phyloP scores from a whole-genome alignment of 2,888 invertebrate species.

The Drosophila robusta region DNA sequence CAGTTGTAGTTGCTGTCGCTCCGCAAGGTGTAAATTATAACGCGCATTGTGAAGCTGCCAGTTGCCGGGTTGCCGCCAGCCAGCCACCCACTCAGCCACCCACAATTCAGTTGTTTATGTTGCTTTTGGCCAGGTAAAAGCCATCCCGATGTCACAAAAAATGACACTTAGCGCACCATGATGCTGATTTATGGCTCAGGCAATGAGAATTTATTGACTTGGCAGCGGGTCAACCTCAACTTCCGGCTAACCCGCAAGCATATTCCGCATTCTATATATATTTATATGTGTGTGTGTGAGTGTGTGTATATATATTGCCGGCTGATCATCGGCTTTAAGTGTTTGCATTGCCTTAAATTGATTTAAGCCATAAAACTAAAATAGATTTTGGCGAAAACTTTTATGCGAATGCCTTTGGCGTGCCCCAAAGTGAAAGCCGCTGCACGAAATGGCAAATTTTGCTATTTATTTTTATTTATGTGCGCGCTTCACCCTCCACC shows the following conservation, averaged over 20 bases:
- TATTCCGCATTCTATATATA: slow-evolving; percentile 23
- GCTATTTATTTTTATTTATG: slow-evolving; percentile 65
- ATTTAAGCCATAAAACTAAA: slow-evolving; percentile 63
- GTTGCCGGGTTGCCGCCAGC: slow-evolving; percentile 39
- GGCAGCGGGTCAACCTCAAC: slow-evolving; percentile 71
- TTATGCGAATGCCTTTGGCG: background rate
- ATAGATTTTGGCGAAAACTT: slow-evolving; percentile 41
- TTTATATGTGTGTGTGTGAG: background rate
- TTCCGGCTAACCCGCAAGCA: slow-evolving; percentile 27
- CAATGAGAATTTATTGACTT: slow-evolving; percentile 81
- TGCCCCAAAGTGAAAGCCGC: slow-evolving; percentile 19
- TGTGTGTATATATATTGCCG: slow-evolving; percentile 23
- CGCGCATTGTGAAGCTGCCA: slow-evolving; percentile 74
- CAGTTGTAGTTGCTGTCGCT: slow-evolving; percentile 71
- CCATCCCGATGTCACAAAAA: slow-evolving; percentile 76
- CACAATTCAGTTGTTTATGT: slow-evolving; percentile 39
- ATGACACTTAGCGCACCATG: slow-evolving; percentile 79
- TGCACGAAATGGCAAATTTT: slow-evolving; percentile 73
- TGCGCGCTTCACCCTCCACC: slow-evolving; percentile 11
- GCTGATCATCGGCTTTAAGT: slow-evolving; percentile 56
- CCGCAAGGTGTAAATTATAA: slow-evolving; percentile 77
- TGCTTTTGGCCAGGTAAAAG: slow-evolving; percentile 70
- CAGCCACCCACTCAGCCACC: background rate
- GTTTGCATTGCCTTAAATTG: slow-evolving; percentile 53
- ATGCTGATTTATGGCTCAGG: slow-evolving; percentile 80